Evolutionary conservation across 2,888 invertebrate species (phyloP).

Genomic region (Noctua janthe): DNA sequence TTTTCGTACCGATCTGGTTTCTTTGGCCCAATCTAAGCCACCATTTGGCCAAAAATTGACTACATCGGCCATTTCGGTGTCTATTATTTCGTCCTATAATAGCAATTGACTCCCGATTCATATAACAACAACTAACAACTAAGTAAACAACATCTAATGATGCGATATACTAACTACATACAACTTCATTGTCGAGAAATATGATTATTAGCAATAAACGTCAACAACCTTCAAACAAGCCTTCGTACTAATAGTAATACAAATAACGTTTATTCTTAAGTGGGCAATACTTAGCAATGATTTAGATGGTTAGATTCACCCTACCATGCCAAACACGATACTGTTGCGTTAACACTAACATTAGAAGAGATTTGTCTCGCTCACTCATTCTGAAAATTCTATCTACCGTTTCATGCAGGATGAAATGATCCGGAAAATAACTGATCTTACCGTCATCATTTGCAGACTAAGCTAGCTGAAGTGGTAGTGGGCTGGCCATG

Average conservation of each 20-base stretch:
- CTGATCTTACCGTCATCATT: neutral
- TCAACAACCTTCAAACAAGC: constrained; percentile 58
- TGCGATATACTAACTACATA: constrained; percentile 16
- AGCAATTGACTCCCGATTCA: neutral
- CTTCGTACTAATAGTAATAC: constrained; percentile 54
- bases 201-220: constrained; percentile 53
- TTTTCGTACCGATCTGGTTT: no score
- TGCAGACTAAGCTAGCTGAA: neutral
- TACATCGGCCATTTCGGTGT: no score
- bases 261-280: constrained; percentile 48
- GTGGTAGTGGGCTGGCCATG: neutral
- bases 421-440: neutral
- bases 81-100: no score
- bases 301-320: neutral
- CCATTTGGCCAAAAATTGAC: no score
- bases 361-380: neutral
- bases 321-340: neutral
- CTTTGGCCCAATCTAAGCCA: no score
- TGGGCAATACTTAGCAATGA: constrained; percentile 24
- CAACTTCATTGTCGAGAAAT: constrained; percentile 35
- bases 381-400: neutral
- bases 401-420: neutral
- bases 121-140: neutral
- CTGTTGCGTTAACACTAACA: neutral
- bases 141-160: constrained; percentile 26